These are phyloP conservation scores for Oophaga sylvatica DNA, from an alignment of 2,797 vertebrate species.

Conservation along the genomic window DNA sequence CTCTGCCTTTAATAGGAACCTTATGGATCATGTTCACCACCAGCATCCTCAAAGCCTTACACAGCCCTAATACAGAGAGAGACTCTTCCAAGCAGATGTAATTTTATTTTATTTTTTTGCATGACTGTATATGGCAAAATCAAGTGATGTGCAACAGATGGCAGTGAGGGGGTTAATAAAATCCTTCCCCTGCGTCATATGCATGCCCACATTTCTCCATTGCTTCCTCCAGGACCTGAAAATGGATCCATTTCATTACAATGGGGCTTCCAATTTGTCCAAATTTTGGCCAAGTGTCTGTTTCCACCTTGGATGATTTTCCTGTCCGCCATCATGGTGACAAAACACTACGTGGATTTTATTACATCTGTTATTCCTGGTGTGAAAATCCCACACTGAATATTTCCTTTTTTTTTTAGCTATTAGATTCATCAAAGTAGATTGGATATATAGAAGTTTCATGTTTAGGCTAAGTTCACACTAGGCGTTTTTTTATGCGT, in stretches of 20 bases:
- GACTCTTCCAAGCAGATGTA: not conserved
- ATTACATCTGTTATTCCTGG: no score
- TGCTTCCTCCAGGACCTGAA: not conserved
- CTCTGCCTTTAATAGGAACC: conserved; percentile 14
- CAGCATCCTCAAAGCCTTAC: not conserved
- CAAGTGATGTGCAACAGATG: not conserved
- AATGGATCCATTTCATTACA: not conserved
- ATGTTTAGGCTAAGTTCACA: no score
- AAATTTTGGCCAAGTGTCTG: no score
- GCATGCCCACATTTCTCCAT: not conserved
- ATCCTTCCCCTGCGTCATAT: not conserved
- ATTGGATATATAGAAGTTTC: no score
- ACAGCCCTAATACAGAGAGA: not conserved
- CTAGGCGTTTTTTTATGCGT: no score
- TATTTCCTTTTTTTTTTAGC: no score
- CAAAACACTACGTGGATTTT: no score
- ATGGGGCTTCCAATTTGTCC: no score
- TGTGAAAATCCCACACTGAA: no score
- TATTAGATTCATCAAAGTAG: no score
- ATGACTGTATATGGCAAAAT: not conserved
- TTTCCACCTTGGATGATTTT: no score
- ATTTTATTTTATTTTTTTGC: not conserved
- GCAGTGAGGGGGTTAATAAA: not conserved
- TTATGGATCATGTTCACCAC: not conserved
- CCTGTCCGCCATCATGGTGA: no score